Evolutionary conservation across 2,797 vertebrate genomes (phyloP).

Genomic region (Cyprinodon diabolis): DNA sequence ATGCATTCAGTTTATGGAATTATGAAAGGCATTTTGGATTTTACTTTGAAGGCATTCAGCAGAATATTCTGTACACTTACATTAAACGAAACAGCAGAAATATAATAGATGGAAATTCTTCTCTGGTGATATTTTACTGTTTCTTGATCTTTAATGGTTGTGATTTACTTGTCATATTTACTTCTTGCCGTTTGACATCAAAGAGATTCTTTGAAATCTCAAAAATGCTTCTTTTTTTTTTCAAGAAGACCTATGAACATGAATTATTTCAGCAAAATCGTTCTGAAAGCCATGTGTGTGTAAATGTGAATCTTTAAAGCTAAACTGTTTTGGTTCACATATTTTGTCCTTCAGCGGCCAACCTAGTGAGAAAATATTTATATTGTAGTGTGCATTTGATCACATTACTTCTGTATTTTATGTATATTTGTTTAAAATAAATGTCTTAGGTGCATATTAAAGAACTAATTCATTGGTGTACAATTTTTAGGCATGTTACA

Average conservation of each 20-base stretch:
- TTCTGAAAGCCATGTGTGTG: neutral
- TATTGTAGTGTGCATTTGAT: too few relatives aligned
- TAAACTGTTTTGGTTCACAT: too few relatives aligned
- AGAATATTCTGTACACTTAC: neutral
- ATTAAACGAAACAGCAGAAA: conserved; percentile 1
- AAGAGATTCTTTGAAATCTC: neutral
- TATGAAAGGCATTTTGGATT: neutral
- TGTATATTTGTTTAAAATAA: too few relatives aligned
- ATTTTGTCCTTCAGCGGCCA: too few relatives aligned
- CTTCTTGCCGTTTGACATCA: neutral
- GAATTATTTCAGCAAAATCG: neutral
- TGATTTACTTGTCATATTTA: neutral
- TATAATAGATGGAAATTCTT: neutral
- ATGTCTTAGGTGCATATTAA: too few relatives aligned
- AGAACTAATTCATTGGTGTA: too few relatives aligned
- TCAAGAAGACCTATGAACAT: neutral
- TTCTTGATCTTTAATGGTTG: neutral
- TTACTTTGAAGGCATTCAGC: neutral
- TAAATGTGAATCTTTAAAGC: neutral
- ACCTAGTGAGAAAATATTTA: too few relatives aligned
- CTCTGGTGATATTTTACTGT: too few relatives aligned
- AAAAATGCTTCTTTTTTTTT: neutral
- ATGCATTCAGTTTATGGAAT: neutral
- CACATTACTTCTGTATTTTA: too few relatives aligned
- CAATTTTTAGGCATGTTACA: too few relatives aligned